Evolutionary conservation across 1,140 invertebrate species (phyloP).

Genomic region (Cyrtorhinus lividipennis): DNA sequence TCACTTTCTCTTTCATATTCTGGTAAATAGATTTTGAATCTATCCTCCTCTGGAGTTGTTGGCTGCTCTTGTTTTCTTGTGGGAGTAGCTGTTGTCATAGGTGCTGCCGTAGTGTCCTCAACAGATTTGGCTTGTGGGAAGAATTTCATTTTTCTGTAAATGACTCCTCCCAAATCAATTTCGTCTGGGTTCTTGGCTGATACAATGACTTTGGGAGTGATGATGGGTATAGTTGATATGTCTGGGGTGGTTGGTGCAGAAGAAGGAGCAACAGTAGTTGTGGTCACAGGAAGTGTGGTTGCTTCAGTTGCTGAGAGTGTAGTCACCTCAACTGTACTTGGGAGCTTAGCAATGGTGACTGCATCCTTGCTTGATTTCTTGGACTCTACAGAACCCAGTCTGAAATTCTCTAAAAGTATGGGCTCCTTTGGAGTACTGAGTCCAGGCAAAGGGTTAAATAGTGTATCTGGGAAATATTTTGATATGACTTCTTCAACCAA

Average conservation of each 20-base stretch:
- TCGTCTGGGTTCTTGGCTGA: slow-evolving; percentile 1
- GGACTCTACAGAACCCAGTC: no score
- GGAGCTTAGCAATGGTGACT: no score
- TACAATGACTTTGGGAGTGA: background rate
- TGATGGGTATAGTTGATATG: background rate
- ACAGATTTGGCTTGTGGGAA: background rate
- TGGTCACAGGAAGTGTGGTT: background rate
- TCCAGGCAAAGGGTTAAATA: background rate
- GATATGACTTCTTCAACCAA: background rate
- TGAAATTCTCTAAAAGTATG: no score
- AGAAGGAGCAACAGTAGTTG: background rate
- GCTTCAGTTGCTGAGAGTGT: background rate
- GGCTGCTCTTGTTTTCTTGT: background rate
- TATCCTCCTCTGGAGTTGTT: background rate
- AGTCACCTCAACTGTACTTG: no score
- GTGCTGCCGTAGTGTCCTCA: background rate
- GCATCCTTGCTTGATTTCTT: no score
- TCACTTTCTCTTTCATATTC: background rate
- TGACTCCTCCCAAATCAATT: background rate
- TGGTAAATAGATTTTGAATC: background rate
- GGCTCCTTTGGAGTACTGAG: no score
- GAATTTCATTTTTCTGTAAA: background rate
- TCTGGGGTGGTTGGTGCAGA: background rate
- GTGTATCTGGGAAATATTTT: background rate
- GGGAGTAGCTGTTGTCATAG: background rate